Evolutionary conservation across 1,140 invertebrate genomes (phyloP).

Genomic region (Heliconius hermathena): DNA sequence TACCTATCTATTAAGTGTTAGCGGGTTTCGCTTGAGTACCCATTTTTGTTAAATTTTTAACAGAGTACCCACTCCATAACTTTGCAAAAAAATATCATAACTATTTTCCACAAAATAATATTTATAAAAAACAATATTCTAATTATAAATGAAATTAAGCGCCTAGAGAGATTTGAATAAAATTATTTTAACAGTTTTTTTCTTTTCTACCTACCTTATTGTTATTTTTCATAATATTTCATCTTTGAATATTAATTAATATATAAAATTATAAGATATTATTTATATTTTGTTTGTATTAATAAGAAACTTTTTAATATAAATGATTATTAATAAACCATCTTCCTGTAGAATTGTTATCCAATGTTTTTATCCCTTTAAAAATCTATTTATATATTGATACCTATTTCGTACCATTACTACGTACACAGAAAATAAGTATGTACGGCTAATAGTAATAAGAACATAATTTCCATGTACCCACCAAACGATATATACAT

Average conservation of each 20-base stretch:
- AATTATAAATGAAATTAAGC: neutral
- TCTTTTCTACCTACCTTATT: conserved; percentile 4
- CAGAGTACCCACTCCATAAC: too few species aligned
- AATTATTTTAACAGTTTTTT: neutral
- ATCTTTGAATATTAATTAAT: neutral
- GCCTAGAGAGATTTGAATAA: neutral
- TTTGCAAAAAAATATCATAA: neutral
- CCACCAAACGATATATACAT: neutral
- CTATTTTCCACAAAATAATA: neutral
- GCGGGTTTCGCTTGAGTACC: too few species aligned
- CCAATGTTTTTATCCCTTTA: neutral
- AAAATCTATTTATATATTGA: neutral
- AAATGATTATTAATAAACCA: neutral
- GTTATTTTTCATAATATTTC: neutral
- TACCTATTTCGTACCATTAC: neutral
- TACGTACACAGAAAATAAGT: neutral
- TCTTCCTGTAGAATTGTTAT: neutral
- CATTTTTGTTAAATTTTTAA: too few species aligned
- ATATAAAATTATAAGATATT: neutral
- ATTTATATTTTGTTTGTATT: neutral
- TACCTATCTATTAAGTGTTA: too few species aligned
- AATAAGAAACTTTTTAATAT: neutral
- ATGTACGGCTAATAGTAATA: neutral
- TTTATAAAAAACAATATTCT: neutral
- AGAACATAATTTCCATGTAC: neutral